Evolutionary conservation across 64 coral and sea anemone species (phyloP), one percentile per base, ranked within the genome.

Genomic region (Stylophora pistillata): DNA sequence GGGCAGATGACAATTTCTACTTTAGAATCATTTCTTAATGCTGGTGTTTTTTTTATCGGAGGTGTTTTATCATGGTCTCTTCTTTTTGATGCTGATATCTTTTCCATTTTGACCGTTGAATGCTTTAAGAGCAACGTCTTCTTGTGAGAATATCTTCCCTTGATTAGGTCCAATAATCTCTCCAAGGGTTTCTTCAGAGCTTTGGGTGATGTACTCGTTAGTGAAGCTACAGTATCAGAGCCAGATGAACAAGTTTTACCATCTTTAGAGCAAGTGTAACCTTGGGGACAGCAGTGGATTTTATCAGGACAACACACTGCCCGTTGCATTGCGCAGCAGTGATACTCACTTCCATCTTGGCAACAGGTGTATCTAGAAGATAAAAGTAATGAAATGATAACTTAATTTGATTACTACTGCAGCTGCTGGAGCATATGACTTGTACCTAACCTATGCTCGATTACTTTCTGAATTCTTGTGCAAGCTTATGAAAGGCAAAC

Each of bases 251-350:
- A 93, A 23, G 61, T 70, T 26, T 58, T 53, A 1, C 91, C 77
- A 25, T 64, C 23, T 34, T 60, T 26, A 21, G 81, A 79, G 66
- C 91, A 93, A 25, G 69, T 83, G 37, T 53, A 74, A 27, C 77
- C 70, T 33, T 66, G 72, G 0, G 91, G 91, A 75, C 91, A 93
- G 55, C 91, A 93, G 11, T 93, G 91, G 11, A 65, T 26, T 25
- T 88, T 31, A 26, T 89, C 78, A 26, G 86, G 55, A 53, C 91
- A 93, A 81, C 86, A 93, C 16, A 93, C 78, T 28, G 91, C 86
- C 74, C 88, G 74, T 53, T 34, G 55, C 28, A 75, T 75, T 9
- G 91, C 86, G 33, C 91, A 93, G 56, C 91, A 93, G 37, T 25
- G 6, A 37, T 81, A 93, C 12, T 70, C 13, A 2, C 37, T 60